A percentile compares a stretch with the other conserved stretches of the same genome.
Conservation (phyloP, 1,140 invertebrate genomes). For the Cherax quadricarinatus region DNA sequence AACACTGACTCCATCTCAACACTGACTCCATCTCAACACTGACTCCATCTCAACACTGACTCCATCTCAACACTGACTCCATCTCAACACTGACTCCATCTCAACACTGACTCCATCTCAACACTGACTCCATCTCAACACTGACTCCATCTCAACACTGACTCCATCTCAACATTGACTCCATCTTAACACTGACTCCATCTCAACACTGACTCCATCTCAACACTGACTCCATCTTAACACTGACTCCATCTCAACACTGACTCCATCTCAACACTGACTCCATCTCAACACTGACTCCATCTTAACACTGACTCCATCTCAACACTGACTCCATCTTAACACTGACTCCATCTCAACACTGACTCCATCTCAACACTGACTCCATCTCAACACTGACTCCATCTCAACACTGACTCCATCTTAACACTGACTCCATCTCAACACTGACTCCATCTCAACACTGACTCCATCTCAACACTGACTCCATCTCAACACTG, state of each 20-base stretch:
- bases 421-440: no score
- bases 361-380: no score
- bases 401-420: no score
- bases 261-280: not conserved
- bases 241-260: no score
- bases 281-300: no score
- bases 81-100: not conserved
- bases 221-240: not conserved
- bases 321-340: not conserved
- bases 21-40: constrained; percentile 39
- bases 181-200: no score
- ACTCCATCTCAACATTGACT: no score
- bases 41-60: constrained; percentile 33
- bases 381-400: not conserved
- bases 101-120: not conserved
- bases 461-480: no score
- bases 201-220: not conserved
- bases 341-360: not conserved
- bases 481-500: not conserved
- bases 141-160: not conserved
- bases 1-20: not conserved
- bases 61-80: no score
- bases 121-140: no score
- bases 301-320: no score
- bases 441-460: not conserved